Evolutionary conservation across 2,888 invertebrate genomes (phyloP), one percentile per base, ranked within the genome.

Genomic region (Netelia virgata): DNA sequence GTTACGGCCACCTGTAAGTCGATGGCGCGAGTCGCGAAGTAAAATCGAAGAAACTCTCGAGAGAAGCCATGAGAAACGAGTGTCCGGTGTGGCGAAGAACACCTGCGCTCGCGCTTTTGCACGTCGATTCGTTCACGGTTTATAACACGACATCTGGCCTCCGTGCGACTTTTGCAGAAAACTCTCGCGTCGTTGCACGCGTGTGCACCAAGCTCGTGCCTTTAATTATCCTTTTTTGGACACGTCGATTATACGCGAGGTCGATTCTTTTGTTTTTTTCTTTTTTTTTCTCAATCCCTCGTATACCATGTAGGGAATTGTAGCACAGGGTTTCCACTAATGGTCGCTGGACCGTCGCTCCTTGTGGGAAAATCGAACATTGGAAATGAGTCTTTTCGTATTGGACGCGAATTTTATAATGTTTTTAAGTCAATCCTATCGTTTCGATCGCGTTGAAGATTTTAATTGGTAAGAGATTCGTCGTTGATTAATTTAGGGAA

Each of bases 171-270:
- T 69, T 78, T 64, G 28, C 55, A 23, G 59, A n/a, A 20, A 20
- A 28, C 3, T 28, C 53, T 55, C 81, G 28, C 14, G 16, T 66
- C 68, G 74, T 69, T 53, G 23, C 55, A 11, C 43, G 43, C 28
- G 28, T 28, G 28, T 28, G 5, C 28, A 28, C 6, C 28, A 41
- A 16, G 43, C 66, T 64, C n/a, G 36, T 75, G 55, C 61, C 66
- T 57, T 47, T 59, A 43, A 73, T 77, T 77, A 77, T 72, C 78
- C 78, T 50, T 63, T 83, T 83, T 74, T 68, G 77, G 73, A 59
- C 47, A 47, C 53, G 50, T n/a, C 10, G 16, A 53, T 61, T 36
- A 41, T 41, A 9, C 20, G 20, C 14, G 55, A 28, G 28, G n/a
- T 14, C 43, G 20, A 16, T 64, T 41, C 50, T 1, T 23, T 23